phyloP scores from a whole-genome alignment of 2,113 vertebrate genomes.

The Prochilodus magdalenae region DNA sequence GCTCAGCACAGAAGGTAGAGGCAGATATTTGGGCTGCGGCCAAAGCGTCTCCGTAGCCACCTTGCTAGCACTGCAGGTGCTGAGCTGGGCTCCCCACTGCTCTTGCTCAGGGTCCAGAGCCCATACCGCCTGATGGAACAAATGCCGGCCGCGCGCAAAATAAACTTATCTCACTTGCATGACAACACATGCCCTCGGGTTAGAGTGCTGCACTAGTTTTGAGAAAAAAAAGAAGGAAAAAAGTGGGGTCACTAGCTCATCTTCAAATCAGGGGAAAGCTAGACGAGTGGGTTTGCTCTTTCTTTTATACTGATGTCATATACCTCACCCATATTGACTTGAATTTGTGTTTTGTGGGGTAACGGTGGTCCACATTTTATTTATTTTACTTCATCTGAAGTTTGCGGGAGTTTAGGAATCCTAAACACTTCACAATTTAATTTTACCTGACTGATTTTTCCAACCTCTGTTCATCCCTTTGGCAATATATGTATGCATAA shows the following conservation, averaged over 20 bases:
- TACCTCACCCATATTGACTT: slow-evolving; percentile 32
- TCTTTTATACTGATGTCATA: slow-evolving; percentile 23
- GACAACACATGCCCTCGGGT: slow-evolving; percentile 89
- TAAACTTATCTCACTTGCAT: slow-evolving; percentile 96
- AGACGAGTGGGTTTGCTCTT: slow-evolving; percentile 26
- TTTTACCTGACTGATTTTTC: no score
- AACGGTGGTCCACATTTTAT: neutral
- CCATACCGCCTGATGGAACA: slow-evolving; percentile 91
- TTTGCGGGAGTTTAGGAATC: no score
- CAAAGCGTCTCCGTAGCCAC: slow-evolving; percentile 82
- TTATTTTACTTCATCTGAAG: neutral
- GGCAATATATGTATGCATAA: no score
- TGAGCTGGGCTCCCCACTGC: slow-evolving; percentile 77
- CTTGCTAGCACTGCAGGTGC: slow-evolving; percentile 82
- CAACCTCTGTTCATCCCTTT: no score
- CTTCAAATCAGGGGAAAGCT: slow-evolving; percentile 37
- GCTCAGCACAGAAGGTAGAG: slow-evolving; percentile 89
- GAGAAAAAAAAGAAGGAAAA: slow-evolving; percentile 46
- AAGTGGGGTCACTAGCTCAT: slow-evolving; percentile 70
- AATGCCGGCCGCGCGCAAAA: slow-evolving; percentile 87
- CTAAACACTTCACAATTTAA: no score
- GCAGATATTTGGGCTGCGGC: slow-evolving; percentile 90
- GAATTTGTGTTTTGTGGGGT: slow-evolving; percentile 35
- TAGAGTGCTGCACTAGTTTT: slow-evolving; percentile 81
- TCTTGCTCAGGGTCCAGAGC: slow-evolving; percentile 75